phyloP scores from a whole-genome alignment of 1,140 invertebrate species.

The Trinorchestia longiramus region DNA sequence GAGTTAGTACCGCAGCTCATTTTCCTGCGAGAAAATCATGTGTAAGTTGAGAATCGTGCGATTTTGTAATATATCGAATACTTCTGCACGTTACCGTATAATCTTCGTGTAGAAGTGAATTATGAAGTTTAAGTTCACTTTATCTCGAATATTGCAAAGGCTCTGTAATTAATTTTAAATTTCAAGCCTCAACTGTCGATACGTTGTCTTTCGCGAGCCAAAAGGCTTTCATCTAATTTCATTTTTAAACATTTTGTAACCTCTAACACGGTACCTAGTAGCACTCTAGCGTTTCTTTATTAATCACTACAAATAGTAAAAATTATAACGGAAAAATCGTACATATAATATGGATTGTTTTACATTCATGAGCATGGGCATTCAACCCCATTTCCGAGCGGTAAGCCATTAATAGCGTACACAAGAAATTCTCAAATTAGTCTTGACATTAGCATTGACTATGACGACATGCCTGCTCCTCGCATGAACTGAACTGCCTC shows the following conservation, averaged over 20 bases:
- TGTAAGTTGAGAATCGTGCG: too few relatives aligned
- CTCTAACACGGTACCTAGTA: not conserved
- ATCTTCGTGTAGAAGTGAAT: too few relatives aligned
- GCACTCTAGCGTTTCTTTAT: not conserved
- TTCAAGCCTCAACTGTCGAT: too few relatives aligned
- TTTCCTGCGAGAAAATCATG: too few relatives aligned
- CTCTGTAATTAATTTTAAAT: too few relatives aligned
- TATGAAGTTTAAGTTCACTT: not conserved
- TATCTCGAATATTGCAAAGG: not conserved
- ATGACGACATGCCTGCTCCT: not conserved
- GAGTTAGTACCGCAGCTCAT: too few relatives aligned
- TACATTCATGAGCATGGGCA: not conserved
- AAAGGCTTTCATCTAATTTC: not conserved
- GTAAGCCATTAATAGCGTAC: not conserved
- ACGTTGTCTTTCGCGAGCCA: not conserved
- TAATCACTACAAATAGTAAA: too few relatives aligned
- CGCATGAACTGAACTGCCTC: not conserved
- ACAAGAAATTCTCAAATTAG: not conserved
- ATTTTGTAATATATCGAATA: too few relatives aligned
- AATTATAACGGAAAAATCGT: too few relatives aligned
- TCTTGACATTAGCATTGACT: not conserved
- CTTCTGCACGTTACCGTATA: too few relatives aligned
- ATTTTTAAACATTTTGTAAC: not conserved
- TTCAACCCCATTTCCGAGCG: not conserved
- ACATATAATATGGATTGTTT: not conserved